These are phyloP conservation scores for Drosophila seclusa DNA, from an alignment of 2,888 invertebrate species.

Conservation along the genomic window DNA sequence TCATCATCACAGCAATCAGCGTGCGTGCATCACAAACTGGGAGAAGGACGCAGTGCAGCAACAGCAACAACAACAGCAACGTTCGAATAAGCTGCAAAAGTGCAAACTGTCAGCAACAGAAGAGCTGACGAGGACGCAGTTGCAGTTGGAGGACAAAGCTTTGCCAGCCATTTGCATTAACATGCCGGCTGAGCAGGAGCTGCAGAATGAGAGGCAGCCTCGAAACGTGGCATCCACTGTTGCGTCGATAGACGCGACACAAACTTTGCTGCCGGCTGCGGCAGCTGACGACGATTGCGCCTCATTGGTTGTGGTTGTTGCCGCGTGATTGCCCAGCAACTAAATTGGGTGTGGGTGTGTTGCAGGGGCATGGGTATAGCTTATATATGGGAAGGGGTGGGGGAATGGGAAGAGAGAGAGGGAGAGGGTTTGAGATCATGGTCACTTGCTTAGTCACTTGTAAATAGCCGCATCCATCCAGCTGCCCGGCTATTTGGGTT, in stretches of 20 bases:
- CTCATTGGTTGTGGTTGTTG: constrained; percentile 75
- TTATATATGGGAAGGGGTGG: not conserved
- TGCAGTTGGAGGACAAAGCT: constrained; percentile 50
- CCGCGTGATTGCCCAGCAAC: constrained; percentile 76
- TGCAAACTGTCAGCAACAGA: constrained; percentile 75
- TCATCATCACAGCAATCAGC: constrained; percentile 56
- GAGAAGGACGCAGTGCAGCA: constrained; percentile 74
- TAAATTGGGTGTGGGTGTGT: constrained; percentile 25
- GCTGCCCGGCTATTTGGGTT: constrained; percentile 41
- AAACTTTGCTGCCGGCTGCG: constrained; percentile 69
- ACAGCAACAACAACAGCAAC: constrained; percentile 26
- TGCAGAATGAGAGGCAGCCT: constrained; percentile 29
- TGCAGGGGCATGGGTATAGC: constrained; percentile 8
- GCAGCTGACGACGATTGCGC: constrained; percentile 76
- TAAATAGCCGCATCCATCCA: constrained; percentile 58
- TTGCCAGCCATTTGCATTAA: constrained; percentile 75
- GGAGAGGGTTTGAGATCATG: constrained; percentile 30
- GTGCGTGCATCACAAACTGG: constrained; percentile 71
- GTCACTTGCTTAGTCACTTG: constrained; percentile 69
- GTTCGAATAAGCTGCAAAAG: constrained; percentile 69
- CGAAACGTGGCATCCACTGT: constrained; percentile 46
- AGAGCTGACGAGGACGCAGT: constrained; percentile 33
- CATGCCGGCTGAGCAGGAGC: constrained; percentile 66
- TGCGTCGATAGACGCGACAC: constrained; percentile 46
- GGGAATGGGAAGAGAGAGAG: constrained; percentile 4